A percentile compares a stretch with the other conserved stretches of the same genome.
Conservation (phyloP, 2,888 invertebrate species). For the Periphyllus acericola region DNA sequence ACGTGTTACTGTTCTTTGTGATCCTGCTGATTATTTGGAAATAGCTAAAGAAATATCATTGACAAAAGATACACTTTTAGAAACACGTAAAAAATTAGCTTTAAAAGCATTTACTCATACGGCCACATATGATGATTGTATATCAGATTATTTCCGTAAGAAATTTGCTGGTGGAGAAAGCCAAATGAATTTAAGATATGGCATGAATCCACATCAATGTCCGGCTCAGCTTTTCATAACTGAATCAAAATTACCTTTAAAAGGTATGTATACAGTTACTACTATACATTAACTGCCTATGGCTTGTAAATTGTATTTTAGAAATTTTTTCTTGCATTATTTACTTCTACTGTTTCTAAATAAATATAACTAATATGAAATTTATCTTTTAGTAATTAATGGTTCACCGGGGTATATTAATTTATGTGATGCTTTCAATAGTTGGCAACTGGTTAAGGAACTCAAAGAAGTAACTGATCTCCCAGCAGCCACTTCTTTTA, state of each 20-base stretch:
- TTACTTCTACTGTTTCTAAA: no score
- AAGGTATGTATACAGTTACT: slow-evolving; percentile 67
- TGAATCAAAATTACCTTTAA: slow-evolving; percentile 81
- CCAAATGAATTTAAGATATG: slow-evolving; percentile 89
- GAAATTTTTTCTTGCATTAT: background rate
- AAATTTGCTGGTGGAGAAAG: slow-evolving; percentile 83
- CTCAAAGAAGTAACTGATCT: slow-evolving; percentile 80
- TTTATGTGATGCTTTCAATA: slow-evolving; percentile 95
- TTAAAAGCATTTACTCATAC: slow-evolving; percentile 97
- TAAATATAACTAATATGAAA: background rate
- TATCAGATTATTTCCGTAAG: slow-evolving; percentile 94
- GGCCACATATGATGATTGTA: slow-evolving; percentile 91
- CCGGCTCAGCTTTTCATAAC: slow-evolving; percentile 92
- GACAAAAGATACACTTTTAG: slow-evolving; percentile 39
- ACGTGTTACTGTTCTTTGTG: slow-evolving; percentile 92
- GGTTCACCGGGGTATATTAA: slow-evolving; percentile 98
- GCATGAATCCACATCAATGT: slow-evolving; percentile 98
- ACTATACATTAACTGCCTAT: no score
- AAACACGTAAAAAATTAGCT: slow-evolving; percentile 74
- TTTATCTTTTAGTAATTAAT: slow-evolving; percentile 76
- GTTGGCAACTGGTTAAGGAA: slow-evolving; percentile 95
- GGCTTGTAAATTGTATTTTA: no score
- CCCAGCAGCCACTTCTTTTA: slow-evolving; percentile 96
- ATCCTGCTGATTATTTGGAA: slow-evolving; percentile 85
- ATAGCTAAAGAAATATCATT: slow-evolving; percentile 76